Evolutionary conservation across 2,113 vertebrate species (phyloP).

Genomic region (Xenopus borealis): DNA sequence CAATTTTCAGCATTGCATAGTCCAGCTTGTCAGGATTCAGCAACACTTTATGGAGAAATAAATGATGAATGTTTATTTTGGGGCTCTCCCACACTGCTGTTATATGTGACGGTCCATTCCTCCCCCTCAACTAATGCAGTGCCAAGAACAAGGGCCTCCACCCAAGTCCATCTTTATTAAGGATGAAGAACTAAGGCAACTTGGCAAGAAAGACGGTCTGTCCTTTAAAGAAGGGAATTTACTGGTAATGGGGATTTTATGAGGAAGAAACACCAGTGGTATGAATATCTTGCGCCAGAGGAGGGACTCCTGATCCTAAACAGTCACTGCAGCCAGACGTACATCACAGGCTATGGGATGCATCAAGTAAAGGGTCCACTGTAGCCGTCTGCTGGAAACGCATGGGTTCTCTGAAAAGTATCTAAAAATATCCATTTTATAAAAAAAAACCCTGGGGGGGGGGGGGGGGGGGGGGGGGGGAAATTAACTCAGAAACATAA

Average conservation of each 20-base stretch:
- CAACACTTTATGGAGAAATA: too few relatives aligned
- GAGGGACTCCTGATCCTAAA: constrained; percentile 3
- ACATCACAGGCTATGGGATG: constrained; percentile 20
- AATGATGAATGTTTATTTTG: too few relatives aligned
- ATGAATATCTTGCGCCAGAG: constrained; percentile 12
- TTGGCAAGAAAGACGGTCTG: constrained; percentile 7
- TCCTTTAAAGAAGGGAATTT: constrained; percentile 14
- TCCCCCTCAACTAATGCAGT: too few relatives aligned
- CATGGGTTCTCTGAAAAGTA: constrained; percentile 29
- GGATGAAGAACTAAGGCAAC: background rate
- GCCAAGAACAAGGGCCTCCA: background rate
- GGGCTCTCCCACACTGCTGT: too few relatives aligned
- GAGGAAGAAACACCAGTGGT: background rate
- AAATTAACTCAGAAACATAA: too few relatives aligned
- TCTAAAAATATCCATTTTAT: constrained; percentile 35
- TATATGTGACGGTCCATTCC: too few relatives aligned
- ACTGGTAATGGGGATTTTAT: constrained; percentile 5
- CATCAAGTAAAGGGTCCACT: constrained; percentile 16
- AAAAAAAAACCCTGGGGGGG: too few relatives aligned
- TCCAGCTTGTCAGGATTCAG: too few relatives aligned
- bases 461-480: too few relatives aligned
- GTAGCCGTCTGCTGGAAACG: constrained; percentile 14
- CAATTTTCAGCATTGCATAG: too few relatives aligned
- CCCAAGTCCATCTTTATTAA: constrained; percentile 24
- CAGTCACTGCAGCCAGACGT: constrained; percentile 11